Evolutionary conservation across 1,140 invertebrate genomes (phyloP).

Genomic region (Camponotus floridanus): DNA sequence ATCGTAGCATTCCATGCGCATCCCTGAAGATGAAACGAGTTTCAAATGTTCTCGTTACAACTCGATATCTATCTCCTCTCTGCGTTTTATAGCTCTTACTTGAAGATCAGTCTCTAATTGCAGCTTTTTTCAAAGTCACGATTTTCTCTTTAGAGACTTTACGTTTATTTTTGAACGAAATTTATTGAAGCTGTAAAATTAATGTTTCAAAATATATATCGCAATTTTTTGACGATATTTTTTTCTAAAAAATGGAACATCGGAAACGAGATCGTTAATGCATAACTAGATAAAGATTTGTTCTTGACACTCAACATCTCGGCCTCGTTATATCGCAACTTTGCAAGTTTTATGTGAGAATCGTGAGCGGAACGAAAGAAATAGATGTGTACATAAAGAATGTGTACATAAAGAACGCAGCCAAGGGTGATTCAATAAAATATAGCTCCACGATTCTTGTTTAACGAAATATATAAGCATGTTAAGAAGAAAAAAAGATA

Average conservation of each 20-base stretch:
- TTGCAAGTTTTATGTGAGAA: background rate
- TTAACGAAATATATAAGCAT: background rate
- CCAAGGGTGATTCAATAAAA: background rate
- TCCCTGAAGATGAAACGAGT: slow-evolving; percentile 2
- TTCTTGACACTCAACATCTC: slow-evolving; percentile 23
- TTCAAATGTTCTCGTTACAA: slow-evolving; percentile 5
- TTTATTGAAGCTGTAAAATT: background rate
- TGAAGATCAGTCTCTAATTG: background rate
- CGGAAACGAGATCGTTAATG: slow-evolving; percentile 41
- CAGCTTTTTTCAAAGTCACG: background rate
- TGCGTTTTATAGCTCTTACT: background rate
- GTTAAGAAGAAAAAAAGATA: background rate
- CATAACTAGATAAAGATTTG: slow-evolving; percentile 11
- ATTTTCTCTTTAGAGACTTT: background rate
- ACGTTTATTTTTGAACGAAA: background rate
- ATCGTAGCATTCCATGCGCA: slow-evolving; percentile 12
- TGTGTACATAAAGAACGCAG: slow-evolving; percentile 2
- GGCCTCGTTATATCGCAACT: slow-evolving; percentile 20
- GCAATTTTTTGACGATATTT: background rate
- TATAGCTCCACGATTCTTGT: background rate
- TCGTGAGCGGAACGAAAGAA: slow-evolving; percentile 3
- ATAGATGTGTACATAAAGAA: slow-evolving; percentile 18
- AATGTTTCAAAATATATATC: background rate
- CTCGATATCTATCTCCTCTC: background rate
- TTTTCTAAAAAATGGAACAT: background rate